phyloP scores from a whole-genome alignment of 2,797 vertebrate species.

The Sardinella longiceps region DNA sequence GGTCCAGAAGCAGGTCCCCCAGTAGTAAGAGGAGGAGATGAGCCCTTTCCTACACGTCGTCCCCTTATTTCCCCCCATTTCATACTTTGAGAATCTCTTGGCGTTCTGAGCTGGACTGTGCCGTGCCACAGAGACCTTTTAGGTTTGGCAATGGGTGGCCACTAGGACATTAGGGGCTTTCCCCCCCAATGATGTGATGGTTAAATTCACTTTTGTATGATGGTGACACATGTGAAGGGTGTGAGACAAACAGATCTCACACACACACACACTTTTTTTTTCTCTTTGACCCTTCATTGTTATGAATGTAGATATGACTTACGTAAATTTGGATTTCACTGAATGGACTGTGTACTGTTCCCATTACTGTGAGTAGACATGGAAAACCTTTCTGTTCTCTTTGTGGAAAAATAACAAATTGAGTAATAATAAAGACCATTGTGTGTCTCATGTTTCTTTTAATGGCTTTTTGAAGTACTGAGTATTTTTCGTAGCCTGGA shows the following conservation, averaged over 20 bases:
- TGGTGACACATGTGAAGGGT: constrained; percentile 29
- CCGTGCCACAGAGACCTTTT: constrained; percentile 34
- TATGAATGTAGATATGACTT: constrained; percentile 72
- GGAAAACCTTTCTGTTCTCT: constrained; percentile 60
- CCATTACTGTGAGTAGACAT: constrained; percentile 64
- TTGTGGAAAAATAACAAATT: constrained; percentile 67
- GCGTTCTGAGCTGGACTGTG: constrained; percentile 45
- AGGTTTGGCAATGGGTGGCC: constrained; percentile 4
- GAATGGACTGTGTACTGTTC: constrained; percentile 58
- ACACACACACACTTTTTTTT: constrained; percentile 33
- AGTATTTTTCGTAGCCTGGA: background rate
- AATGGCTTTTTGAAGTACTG: background rate
- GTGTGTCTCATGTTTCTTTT: constrained; percentile 62
- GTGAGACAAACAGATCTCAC: constrained; percentile 15
- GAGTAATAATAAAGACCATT: constrained; percentile 75
- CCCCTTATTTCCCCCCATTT: constrained; percentile 5
- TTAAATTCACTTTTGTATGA: constrained; percentile 46
- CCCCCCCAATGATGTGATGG: constrained; percentile 15
- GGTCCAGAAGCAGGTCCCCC: constrained; percentile 65
- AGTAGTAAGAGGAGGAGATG: constrained; percentile 67
- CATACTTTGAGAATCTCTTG: constrained; percentile 18
- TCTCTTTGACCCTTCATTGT: constrained; percentile 58
- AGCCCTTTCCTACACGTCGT: constrained; percentile 26
- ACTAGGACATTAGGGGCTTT: constrained; percentile 1
- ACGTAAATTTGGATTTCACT: constrained; percentile 66